Conservation (phyloP, 2,113 vertebrate genomes). For the Eretmochelys imbricata region DNA sequence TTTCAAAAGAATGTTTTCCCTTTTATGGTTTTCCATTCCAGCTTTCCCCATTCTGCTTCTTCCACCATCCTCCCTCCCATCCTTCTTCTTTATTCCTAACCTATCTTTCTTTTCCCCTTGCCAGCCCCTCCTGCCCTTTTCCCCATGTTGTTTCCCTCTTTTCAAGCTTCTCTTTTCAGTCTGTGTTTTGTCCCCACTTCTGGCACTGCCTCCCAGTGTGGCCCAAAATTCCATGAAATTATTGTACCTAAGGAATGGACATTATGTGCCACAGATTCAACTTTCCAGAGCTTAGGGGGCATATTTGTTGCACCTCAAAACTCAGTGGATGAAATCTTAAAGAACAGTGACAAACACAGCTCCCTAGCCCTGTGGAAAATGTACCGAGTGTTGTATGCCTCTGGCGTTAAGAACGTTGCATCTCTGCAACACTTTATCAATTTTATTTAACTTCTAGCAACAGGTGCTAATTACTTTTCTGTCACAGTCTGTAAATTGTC, state of each 20-base stretch:
- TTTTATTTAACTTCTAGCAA: neutral
- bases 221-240: neutral
- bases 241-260: neutral
- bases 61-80: neutral
- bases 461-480: neutral
- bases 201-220: neutral
- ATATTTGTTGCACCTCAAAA: neutral
- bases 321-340: neutral
- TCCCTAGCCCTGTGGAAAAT: neutral
- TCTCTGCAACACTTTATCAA: neutral
- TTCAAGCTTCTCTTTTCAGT: neutral
- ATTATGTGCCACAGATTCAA: neutral
- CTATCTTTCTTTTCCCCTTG: neutral
- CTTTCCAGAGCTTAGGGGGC: neutral
- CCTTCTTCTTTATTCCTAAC: neutral
- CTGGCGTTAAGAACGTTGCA: neutral
- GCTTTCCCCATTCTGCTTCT: neutral
- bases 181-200: neutral
- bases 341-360: neutral
- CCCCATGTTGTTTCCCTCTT: neutral
- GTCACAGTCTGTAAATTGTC: neutral
- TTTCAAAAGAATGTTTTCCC: neutral
- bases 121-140: neutral
- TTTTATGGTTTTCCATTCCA: neutral
- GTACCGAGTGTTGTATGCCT: neutral